Evolutionary conservation across 2,797 vertebrate species (phyloP).

Genomic region (Silurus aristotelis): DNA sequence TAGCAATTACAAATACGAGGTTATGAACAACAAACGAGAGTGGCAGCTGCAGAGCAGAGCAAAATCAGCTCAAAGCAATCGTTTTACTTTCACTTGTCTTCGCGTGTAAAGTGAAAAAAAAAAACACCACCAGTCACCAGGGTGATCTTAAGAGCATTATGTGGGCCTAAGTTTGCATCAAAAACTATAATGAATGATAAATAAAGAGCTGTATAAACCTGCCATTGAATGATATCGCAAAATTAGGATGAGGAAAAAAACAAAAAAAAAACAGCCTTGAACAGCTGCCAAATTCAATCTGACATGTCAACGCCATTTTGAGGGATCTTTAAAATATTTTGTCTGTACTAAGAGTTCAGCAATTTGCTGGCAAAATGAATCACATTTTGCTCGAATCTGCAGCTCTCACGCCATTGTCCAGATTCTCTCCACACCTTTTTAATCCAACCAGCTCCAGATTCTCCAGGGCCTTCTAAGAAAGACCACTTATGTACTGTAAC

Average conservation of each 20-base stretch:
- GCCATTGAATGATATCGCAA: neutral
- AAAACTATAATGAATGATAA: neutral
- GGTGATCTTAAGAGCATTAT: neutral
- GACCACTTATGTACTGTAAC: neutral
- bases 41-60: slow-evolving; percentile 68
- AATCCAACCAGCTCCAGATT: slow-evolving; percentile 61
- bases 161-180: neutral
- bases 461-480: slow-evolving; percentile 54
- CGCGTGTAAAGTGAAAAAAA: neutral
- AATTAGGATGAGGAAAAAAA: neutral
- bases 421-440: slow-evolving; percentile 58
- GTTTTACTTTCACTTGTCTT: slow-evolving; percentile 34
- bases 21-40: slow-evolving; percentile 40
- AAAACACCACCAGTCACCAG: too few species aligned
- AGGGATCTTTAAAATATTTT: neutral
- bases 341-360: neutral
- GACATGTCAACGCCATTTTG: slow-evolving; percentile 29
- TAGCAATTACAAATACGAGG: slow-evolving; percentile 48
- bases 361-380: slow-evolving; percentile 10
- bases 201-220: slow-evolving; percentile 10
- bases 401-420: slow-evolving; percentile 65
- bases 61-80: slow-evolving; percentile 59
- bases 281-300: slow-evolving; percentile 7
- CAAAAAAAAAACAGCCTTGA: neutral
- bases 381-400: slow-evolving; percentile 57